phyloP scores from a whole-genome alignment of 2,888 invertebrate genomes.

The Lissocephala sabroskyi region DNA sequence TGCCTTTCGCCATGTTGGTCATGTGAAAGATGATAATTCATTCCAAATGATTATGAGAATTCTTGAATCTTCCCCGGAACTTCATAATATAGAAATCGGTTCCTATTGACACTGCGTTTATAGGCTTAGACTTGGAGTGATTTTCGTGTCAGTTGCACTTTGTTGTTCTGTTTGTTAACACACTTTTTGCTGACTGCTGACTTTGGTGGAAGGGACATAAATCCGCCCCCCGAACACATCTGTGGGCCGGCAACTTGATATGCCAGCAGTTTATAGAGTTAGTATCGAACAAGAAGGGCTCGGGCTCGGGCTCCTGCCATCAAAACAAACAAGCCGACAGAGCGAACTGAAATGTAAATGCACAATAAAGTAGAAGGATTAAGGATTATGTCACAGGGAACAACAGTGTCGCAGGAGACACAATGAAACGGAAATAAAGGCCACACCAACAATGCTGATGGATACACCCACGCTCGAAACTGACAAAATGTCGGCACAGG shows the following conservation, averaged over 20 bases:
- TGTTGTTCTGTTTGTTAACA: slow-evolving; percentile 14
- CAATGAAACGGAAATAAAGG: neutral
- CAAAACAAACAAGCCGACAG: slow-evolving; percentile 19
- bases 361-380: slow-evolving; percentile 58
- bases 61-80: too few species aligned
- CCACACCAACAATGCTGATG: slow-evolving; percentile 22
- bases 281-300: slow-evolving; percentile 19
- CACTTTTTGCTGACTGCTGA: slow-evolving; percentile 34
- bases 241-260: slow-evolving; percentile 16
- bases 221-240: too few species aligned
- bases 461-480: slow-evolving; percentile 14
- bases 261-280: slow-evolving; percentile 16
- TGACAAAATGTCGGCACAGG: slow-evolving; percentile 63
- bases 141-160: too few species aligned
- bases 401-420: neutral
- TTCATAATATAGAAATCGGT: too few species aligned
- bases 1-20: too few species aligned
- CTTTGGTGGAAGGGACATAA: too few species aligned
- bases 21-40: too few species aligned
- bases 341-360: slow-evolving; percentile 37
- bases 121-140: too few species aligned
- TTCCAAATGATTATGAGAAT: too few species aligned
- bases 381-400: slow-evolving; percentile 46
- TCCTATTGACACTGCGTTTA: too few species aligned
- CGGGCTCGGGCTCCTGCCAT: slow-evolving; percentile 5